Evolutionary conservation across 2,113 vertebrate species (phyloP), one percentile per base, ranked within the genome.

Genomic region (Leptobrachium ailaonicum): DNA sequence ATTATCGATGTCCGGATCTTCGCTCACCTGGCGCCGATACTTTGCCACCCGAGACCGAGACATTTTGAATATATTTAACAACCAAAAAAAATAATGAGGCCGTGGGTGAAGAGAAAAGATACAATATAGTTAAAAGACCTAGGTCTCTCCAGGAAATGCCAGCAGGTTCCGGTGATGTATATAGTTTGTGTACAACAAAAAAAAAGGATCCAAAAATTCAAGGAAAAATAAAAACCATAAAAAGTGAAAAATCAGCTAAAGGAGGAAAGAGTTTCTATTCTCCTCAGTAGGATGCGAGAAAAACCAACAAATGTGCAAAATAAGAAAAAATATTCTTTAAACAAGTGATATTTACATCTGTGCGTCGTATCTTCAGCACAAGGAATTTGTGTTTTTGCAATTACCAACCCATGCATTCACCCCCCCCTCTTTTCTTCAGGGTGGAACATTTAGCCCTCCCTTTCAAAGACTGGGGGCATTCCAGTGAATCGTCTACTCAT

Each of bases 1-100:
- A 41, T 84, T 91, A 85, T 96, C 95, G 0, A 95, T 93, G 47
- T 96, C 95, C 0, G 93, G 93, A 82, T 96, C 95, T 42, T 95
- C 95, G 6, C 94, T 95, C 72, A 93, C 93, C 83, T 94, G 93
- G 66, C 91, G 88, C 83, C 91, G 85, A 2, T 90, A 93, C 83
- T 93, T 93, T 85, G 93, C 93, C 63, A 94, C 92, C 75, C 86
- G 91, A 50, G 47, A 50, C 20, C 20, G 20, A 69, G 94, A 96
- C 94, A 95, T 95, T 83, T 87, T 90, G 85, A 83, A 86, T 86
- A 82, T 20, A 13, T 50, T 50, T 5, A 50, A 1, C 47, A 50
- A 50, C 47, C 4, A 50, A 50, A 32, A 8, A 50, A 8, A 50
- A 8, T 8, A 50, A 8, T 50, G 47, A 50, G 8, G 4, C 8